phyloP scores from a whole-genome alignment of 2,797 vertebrate species.

The Thripadectes ignobilis region DNA sequence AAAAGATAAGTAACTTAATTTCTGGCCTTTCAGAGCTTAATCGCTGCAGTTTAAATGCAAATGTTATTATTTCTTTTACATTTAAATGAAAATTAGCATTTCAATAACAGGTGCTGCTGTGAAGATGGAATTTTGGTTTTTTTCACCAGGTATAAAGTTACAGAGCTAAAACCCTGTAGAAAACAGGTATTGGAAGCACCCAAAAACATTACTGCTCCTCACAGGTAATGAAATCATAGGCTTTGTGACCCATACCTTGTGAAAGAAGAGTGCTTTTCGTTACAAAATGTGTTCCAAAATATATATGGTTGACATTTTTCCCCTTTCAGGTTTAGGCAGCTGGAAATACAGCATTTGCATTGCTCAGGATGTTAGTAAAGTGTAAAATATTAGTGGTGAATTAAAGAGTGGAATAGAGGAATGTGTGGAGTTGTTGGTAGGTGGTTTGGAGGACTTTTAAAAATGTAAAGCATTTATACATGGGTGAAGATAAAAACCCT shows the following conservation, averaged over 20 bases:
- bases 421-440: not conserved
- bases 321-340: not conserved
- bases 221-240: not conserved
- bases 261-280: not conserved
- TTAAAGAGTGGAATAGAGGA: not conserved
- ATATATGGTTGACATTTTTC: not conserved
- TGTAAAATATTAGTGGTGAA: not conserved
- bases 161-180: not conserved
- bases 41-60: constrained; percentile 12
- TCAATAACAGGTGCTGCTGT: not conserved
- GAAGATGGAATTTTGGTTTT: not conserved
- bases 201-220: not conserved
- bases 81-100: constrained; percentile 21
- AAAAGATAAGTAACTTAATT: constrained; percentile 38
- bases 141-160: not conserved
- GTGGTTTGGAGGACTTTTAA: not conserved
- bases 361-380: not conserved
- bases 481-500: not conserved
- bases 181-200: not conserved
- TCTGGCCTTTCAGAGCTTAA: constrained; percentile 12
- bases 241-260: not conserved
- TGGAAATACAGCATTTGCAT: not conserved
- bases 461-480: not conserved
- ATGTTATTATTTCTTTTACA: constrained; percentile 19
- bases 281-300: not conserved